Conservation (phyloP, 2,113 vertebrate genomes). For the Calonectris borealis region DNA sequence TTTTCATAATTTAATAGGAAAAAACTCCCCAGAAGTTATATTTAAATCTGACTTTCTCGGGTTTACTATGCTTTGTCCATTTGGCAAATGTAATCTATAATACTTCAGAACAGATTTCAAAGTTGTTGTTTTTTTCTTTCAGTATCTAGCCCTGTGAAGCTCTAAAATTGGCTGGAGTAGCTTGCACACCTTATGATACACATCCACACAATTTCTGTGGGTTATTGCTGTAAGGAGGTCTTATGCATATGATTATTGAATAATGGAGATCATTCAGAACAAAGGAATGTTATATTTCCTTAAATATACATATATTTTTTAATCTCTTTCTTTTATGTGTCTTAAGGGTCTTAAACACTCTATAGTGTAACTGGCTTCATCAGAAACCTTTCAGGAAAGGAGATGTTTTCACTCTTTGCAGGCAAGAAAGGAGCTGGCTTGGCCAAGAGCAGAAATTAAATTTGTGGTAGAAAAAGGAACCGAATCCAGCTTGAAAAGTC, state of each 20-base stretch:
- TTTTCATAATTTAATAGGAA: background rate
- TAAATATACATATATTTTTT: background rate
- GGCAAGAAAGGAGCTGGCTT: background rate
- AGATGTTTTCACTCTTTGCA: background rate
- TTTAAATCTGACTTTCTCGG: background rate
- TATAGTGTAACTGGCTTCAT: background rate
- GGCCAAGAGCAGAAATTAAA: background rate
- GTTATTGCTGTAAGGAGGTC: background rate
- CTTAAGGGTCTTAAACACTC: background rate
- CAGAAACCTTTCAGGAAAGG: background rate
- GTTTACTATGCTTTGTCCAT: background rate
- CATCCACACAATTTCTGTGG: background rate
- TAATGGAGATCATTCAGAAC: background rate
- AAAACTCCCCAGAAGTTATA: rapidly evolving
- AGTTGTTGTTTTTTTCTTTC: background rate
- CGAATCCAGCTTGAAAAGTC: background rate
- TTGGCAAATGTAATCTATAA: background rate
- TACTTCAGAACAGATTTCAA: background rate
- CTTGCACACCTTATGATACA: background rate
- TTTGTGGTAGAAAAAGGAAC: background rate
- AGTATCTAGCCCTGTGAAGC: background rate
- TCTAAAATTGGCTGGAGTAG: background rate
- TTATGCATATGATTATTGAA: background rate
- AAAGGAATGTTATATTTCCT: background rate
- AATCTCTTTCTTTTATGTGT: background rate